Percentiles rank a stretch among this genome's conserved stretches.
These are phyloP conservation scores for Chloroceryle aenea DNA, from an alignment of 2,113 vertebrate genomes.

Conservation along the genomic window DNA sequence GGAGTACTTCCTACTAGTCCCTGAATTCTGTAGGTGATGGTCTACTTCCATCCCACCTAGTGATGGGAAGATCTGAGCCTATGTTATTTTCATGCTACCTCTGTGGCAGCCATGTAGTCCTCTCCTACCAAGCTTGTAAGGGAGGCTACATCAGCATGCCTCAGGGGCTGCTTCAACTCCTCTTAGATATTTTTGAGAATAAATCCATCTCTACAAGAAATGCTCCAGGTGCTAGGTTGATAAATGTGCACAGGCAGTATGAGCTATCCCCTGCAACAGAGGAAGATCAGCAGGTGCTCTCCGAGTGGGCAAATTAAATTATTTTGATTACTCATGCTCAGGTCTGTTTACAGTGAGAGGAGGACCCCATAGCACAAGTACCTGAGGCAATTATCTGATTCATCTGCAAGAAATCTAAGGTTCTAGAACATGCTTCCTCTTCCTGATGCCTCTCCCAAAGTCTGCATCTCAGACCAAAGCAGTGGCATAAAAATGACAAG, in stretches of 20 bases:
- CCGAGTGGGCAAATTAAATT: fast-evolving
- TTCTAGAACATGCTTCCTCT: background rate
- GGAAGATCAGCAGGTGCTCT: background rate
- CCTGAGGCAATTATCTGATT: background rate
- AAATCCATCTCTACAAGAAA: background rate
- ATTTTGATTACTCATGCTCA: background rate
- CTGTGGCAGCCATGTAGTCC: too few relatives aligned
- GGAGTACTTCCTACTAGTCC: background rate
- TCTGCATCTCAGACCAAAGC: background rate
- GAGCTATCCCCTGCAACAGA: background rate
- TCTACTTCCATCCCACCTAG: background rate
- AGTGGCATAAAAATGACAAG: background rate
- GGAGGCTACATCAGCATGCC: fast-evolving
- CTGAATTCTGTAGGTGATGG: background rate
- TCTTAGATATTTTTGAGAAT: background rate
- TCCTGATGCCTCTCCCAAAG: background rate
- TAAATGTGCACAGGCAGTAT: background rate
- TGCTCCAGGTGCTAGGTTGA: too few relatives aligned
- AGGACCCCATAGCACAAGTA: background rate
- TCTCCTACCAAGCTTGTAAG: background rate
- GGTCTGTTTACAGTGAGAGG: background rate
- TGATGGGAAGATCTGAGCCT: background rate
- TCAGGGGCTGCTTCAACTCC: background rate
- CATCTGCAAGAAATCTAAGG: background rate
- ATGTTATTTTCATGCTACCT: background rate